Evolutionary conservation across 2,113 vertebrate genomes (phyloP), one percentile per base, ranked within the genome.

Genomic region (Speoplatyrhinus poulsoni): DNA sequence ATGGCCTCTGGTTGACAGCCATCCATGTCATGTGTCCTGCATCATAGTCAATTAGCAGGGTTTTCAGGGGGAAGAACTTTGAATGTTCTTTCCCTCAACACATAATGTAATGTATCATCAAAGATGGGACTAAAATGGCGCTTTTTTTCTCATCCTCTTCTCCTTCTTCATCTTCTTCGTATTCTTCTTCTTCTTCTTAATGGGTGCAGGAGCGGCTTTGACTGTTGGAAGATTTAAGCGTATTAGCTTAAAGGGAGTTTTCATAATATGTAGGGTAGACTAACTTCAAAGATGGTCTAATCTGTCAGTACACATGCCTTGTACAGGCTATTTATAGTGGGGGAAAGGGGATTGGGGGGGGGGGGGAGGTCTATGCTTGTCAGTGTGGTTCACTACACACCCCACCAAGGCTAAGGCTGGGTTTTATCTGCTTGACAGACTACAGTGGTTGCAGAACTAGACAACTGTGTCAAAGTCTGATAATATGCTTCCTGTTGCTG

Each of bases 231-330:
- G 90, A 90, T 89, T 92, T 92, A 91, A 92, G 90, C 91, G 85
- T 91, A 91, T 91, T 92, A 92, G 90, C 85, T 88, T 89, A 85
- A 89, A 88, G 86, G 83, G 82, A 88, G 87, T 85, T 85, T 84
- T 89, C 80, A 80, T 82, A 80, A 90, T 87, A 89, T 90, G 87
- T 88, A 90, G 83, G 26, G 26, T 26, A 2, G 81, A 87, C 81
- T 80, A 81, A 91, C 92, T 90, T 93, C 92, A 92, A 91, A 92
- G 90, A 91, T 90, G 85, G 83, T 87, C 88, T 91, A 93, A 92
- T 91, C 91, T 90, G 88, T 89, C 84, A 72, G 86, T 85, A 85
- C 85, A 88, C 87, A 89, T 82, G 81, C 75, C 80, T 79, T 52
- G 76, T 79, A 82, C 84, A 80, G 79, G 68, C 83, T 87, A 83